Evolutionary conservation across 2,888 invertebrate genomes (phyloP).

Genomic region (Trichacis sp.): DNA sequence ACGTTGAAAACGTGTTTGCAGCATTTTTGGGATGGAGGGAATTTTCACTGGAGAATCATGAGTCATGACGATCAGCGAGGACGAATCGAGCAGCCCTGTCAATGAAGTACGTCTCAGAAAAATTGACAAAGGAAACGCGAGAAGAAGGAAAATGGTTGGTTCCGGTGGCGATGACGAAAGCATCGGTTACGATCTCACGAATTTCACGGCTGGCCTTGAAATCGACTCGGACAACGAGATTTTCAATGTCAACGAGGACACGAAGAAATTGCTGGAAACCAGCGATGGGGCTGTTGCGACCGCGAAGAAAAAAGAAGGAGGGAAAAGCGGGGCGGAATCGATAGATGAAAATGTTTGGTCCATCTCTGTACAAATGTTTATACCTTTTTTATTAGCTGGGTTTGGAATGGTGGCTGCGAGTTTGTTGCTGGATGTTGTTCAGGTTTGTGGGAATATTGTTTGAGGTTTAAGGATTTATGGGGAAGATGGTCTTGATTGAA

Average conservation of each 20-base stretch:
- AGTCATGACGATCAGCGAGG: slow-evolving; percentile 53
- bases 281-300: slow-evolving; percentile 32
- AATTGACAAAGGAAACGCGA: slow-evolving; percentile 32
- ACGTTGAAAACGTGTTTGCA: slow-evolving; percentile 21
- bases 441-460: too few species aligned
- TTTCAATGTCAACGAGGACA: slow-evolving; percentile 50
- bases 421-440: slow-evolving; percentile 84
- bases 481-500: too few species aligned
- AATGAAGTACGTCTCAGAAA: slow-evolving; percentile 55
- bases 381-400: slow-evolving; percentile 88
- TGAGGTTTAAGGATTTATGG: too few species aligned
- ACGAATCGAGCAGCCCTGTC: slow-evolving; percentile 38
- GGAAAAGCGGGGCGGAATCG: slow-evolving; percentile 29
- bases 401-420: slow-evolving; percentile 94
- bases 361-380: slow-evolving; percentile 83
- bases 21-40: slow-evolving; percentile 49
- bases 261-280: slow-evolving; percentile 53
- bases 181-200: slow-evolving; percentile 53
- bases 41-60: slow-evolving; percentile 51
- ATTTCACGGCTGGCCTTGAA: slow-evolving; percentile 56
- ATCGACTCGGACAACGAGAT: slow-evolving; percentile 56
- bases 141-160: slow-evolving; percentile 58
- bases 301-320: slow-evolving; percentile 31
- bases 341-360: slow-evolving; percentile 75
- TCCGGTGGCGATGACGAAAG: slow-evolving; percentile 56